Percentiles rank a stretch among this genome's conserved stretches.
Conservation (phyloP, 2,797 vertebrate genomes). For the Chanos chanos region DNA sequence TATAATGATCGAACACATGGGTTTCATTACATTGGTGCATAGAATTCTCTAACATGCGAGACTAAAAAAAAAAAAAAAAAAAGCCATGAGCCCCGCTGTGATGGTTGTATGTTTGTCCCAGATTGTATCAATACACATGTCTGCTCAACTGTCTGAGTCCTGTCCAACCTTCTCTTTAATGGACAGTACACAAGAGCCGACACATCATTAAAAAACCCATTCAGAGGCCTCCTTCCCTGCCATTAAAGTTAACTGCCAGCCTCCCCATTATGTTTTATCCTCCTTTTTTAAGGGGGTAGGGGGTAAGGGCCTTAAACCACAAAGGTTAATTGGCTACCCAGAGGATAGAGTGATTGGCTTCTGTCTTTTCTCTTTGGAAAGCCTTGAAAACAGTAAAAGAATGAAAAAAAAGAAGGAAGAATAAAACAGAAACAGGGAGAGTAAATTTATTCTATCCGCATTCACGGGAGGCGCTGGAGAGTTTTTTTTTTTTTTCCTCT, state of each 20-base stretch:
- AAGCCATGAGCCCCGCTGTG: slow-evolving; percentile 35
- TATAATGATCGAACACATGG: slow-evolving; percentile 39
- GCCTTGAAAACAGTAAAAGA: slow-evolving; percentile 26
- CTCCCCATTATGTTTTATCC: slow-evolving; percentile 79
- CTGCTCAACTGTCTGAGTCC: slow-evolving; percentile 37
- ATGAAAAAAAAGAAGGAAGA: slow-evolving; percentile 11
- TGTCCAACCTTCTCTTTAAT: slow-evolving; percentile 63
- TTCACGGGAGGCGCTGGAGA: slow-evolving; percentile 13
- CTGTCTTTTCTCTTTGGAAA: slow-evolving; percentile 31
- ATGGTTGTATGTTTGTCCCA: slow-evolving; percentile 33
- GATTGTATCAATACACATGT: slow-evolving; percentile 54
- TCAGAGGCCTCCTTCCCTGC: slow-evolving; percentile 82
- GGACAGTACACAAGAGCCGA: slow-evolving; percentile 75
- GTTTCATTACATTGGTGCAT: slow-evolving; percentile 32
- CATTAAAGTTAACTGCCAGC: slow-evolving; percentile 85
- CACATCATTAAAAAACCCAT: slow-evolving; percentile 83
- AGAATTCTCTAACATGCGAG: slow-evolving; percentile 20
- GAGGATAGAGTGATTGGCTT: slow-evolving; percentile 54
- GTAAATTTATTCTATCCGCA: slow-evolving; percentile 18
- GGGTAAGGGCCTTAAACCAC: slow-evolving; percentile 71
- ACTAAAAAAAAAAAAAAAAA: slow-evolving; percentile 43
- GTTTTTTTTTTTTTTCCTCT: slow-evolving; percentile 33
- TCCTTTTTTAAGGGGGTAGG: slow-evolving; percentile 54
- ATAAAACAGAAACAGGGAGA: not conserved
- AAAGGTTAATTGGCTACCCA: slow-evolving; percentile 83